Base-by-base conservation (phyloP, 2,113 vertebrate genomes). In the Xiphorhynchus elegans region DNA sequence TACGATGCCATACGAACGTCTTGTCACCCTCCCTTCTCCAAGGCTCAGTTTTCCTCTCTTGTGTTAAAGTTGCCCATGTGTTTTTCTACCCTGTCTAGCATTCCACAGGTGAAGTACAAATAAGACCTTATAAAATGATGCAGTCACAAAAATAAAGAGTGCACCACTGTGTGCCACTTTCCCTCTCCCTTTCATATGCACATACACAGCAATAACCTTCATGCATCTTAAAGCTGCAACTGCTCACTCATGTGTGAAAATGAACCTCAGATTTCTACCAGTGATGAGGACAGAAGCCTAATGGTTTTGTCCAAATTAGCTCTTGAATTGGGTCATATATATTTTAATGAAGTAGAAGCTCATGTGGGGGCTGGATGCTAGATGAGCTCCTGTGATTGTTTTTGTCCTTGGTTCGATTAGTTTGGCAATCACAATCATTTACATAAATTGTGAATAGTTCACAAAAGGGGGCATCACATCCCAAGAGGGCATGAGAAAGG, bases 341-440 rank as follows among this genome's bases (percentile, higher is more conserved):
- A 93, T 96, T 96, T 97, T 96, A 96, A 92, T 96, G 97, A 97
- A 94, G 80, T 70, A 89, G 88, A 82, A 81, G 70, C 28, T 92
- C 76, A 92, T 66, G 80, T 63, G 81, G 85, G 62, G 37, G 84
- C 80, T 95, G 64, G 90, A 87, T 92, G 86, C 55, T 89, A 76
- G 77, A 96, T 79, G 77, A 94, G 90, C 2, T 16, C 29, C 74
- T 76, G 40, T 82, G 89, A 97, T 93, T 90, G 94, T 81, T 95
- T 94, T 89, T 90, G 93, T 79, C 97, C 93, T 97, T 96, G 94
- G 66, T 94, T 92, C 95, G 90, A 96, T 95, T 95, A 80, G 80
- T 95, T 96, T 64, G 59, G 94, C 92, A 91, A 94, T 93, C 86
- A 87, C 77, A 88, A 95, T 84, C 28, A 93, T 84, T 92, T 94